Conservation (phyloP, 1,140 invertebrate species). For the Megalopta genalis region DNA sequence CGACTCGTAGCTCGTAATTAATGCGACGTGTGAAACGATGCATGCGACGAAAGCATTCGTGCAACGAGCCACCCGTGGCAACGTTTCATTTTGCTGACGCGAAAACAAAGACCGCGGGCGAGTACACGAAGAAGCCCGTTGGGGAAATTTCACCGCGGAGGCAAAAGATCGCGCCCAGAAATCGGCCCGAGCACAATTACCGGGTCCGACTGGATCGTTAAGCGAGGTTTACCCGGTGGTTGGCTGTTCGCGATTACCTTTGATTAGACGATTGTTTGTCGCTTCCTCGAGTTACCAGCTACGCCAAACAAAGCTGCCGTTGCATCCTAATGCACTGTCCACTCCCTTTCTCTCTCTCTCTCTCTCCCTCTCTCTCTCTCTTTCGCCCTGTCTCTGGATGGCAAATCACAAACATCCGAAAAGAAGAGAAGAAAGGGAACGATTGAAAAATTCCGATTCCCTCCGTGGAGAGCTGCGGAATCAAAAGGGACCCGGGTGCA, state of each 20-base stretch:
- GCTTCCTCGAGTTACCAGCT: neutral
- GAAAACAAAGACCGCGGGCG: no score
- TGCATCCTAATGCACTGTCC: neutral
- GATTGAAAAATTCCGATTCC: neutral
- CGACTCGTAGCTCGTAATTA: no score
- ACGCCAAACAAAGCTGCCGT: constrained; percentile 12
- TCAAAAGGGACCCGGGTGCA: neutral
- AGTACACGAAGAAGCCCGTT: no score
- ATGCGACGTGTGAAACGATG: no score
- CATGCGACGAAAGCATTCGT: no score
- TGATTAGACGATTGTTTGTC: constrained; percentile 11
- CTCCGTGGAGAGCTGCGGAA: neutral
- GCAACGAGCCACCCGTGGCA: no score
- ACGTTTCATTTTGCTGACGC: no score
- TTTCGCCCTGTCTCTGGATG: no score
- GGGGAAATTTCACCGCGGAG: neutral
- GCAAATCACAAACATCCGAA: neutral
- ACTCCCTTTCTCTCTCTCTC: neutral
- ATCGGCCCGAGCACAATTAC: neutral
- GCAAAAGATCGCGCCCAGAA: neutral
- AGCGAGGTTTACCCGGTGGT: neutral
- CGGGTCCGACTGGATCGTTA: neutral
- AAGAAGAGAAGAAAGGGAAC: neutral
- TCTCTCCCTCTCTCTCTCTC: no score
- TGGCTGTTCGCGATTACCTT: neutral